Base-by-base conservation (phyloP, 1,140 invertebrate species). In the Drosophila sp. region DNA sequence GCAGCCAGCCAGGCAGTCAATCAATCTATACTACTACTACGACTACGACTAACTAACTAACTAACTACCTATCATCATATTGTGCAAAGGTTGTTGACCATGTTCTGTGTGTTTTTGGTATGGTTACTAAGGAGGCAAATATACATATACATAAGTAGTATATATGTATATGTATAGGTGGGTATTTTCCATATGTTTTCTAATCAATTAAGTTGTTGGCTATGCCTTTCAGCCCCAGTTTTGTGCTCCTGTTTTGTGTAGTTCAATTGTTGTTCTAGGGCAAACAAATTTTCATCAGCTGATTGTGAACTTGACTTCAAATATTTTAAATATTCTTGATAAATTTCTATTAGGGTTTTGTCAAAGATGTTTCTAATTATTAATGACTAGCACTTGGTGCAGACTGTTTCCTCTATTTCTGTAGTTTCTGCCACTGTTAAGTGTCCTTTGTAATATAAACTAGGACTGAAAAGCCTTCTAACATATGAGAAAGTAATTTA, bases 11-110 rank as follows among this genome's bases (percentile, higher is more conserved):
- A 38, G 1, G 10, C 8, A 17, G 56, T 25, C 44, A 50, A n/a
- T 50, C 44, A 50, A n/a, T 50, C 44, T 11, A 38, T 50, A 38
- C 35, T 38, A 38, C 35, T 38, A 11, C 8, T 38, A 38, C 35
- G 0, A 11, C 8, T 38, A 38, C 35, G 0, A 38, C 35, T 11
- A 35, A 27, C 47, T 17, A 17, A 17, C 10, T 38, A 11, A 55
- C 50, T 58, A 58, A 35, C 56, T 33, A 58, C 17, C 56, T 50
- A 50, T 23, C 3, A 50, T 50, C 70, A 67, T 61, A 71, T 66
- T 65, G n/a, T 58, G 7, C 32, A 58, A 58, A 58, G 56, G 56
- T 58, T 58, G 32, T 58, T 58, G 56, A 58, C 56, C 56, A 58
- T 58, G 32, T 58, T 58, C 23, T 44, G 17, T 55, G 54, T 58